phyloP scores from a whole-genome alignment of 2,113 vertebrate species.

The Lagopus muta region DNA sequence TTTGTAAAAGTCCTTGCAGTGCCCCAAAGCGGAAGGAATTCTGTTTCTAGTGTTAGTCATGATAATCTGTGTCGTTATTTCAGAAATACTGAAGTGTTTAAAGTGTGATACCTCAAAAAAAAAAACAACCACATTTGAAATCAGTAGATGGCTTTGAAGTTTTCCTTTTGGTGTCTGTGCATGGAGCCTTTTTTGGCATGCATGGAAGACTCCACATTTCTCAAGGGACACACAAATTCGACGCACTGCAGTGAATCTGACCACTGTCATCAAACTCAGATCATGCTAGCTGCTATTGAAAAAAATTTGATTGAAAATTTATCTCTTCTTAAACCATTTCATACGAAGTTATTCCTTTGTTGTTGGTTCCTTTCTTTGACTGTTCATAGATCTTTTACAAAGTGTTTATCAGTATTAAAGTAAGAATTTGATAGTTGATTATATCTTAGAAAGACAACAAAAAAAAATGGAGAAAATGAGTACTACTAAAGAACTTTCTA shows the following conservation, averaged over 20 bases:
- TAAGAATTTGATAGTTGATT: background rate
- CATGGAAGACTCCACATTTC: background rate
- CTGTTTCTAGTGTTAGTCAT: background rate
- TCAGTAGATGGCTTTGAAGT: background rate
- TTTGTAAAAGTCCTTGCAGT: background rate
- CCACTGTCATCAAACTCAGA: background rate
- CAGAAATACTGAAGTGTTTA: background rate
- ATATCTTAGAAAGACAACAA: background rate
- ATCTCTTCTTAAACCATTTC: background rate
- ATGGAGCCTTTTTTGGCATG: background rate
- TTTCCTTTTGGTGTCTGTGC: background rate
- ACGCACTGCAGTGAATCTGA: background rate
- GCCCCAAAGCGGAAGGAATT: background rate
- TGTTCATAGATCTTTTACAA: background rate
- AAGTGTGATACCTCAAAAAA: background rate
- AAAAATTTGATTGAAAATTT: background rate
- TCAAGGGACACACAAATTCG: background rate
- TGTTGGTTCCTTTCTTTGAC: background rate
- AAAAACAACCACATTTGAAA: background rate
- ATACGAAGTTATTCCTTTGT: no score
- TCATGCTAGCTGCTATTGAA: background rate
- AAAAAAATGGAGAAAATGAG: background rate
- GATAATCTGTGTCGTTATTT: background rate
- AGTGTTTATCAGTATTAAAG: background rate
- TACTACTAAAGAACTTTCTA: background rate